Evolutionary conservation across 2,888 invertebrate species (phyloP).

Genomic region (Axea sp.): DNA sequence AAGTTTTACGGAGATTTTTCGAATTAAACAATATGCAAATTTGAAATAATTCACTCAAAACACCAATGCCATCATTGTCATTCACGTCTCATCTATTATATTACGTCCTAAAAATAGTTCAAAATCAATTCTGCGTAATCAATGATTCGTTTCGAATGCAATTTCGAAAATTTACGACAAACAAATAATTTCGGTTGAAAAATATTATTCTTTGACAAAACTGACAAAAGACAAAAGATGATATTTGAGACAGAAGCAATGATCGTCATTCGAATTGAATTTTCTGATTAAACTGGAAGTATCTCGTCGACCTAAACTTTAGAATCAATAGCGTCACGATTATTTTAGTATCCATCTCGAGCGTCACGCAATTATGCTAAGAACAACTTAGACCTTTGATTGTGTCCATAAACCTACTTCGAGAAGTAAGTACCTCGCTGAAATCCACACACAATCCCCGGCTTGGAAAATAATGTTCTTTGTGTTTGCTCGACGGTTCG

Average conservation of each 20-base stretch:
- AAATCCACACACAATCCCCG: slow-evolving; percentile 36
- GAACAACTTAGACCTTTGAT: slow-evolving; percentile 29
- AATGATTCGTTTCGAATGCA: no score
- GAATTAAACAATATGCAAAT: no score
- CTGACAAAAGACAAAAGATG: no score
- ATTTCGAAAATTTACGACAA: no score
- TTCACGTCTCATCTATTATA: no score
- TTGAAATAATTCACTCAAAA: no score
- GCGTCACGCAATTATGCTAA: slow-evolving; percentile 43
- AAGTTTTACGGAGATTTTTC: no score
- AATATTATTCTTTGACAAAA: no score
- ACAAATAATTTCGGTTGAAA: no score
- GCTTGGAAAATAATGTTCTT: slow-evolving; percentile 40
- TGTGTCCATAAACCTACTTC: slow-evolving; percentile 38
- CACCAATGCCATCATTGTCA: no score
- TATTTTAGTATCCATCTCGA: slow-evolving; percentile 30
- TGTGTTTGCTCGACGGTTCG: slow-evolving; percentile 30
- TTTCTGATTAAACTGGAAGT: slow-evolving; percentile 19
- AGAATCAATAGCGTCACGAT: slow-evolving; percentile 34
- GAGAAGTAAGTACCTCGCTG: slow-evolving; percentile 21
- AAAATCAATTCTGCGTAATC: no score
- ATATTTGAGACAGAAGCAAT: slow-evolving; percentile 4
- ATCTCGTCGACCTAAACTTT: slow-evolving; percentile 3
- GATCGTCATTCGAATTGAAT: slow-evolving; percentile 8
- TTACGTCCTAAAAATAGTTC: no score